phyloP scores from a whole-genome alignment of 2,113 vertebrate species.

The Choloepus hoffmanni region DNA sequence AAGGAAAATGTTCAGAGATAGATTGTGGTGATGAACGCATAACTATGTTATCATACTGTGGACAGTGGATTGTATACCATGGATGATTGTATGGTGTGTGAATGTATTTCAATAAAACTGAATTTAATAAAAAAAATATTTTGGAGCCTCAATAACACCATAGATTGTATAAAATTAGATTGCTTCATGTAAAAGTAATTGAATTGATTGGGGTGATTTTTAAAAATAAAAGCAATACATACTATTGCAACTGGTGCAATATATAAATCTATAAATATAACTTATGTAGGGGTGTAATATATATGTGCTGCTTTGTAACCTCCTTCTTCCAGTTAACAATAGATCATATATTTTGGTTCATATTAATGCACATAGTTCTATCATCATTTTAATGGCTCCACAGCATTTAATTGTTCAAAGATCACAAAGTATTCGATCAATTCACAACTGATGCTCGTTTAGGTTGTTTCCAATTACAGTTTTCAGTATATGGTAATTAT shows the following conservation, averaged over 20 bases:
- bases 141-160: not conserved
- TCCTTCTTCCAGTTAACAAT: not conserved
- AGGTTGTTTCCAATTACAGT: not conserved
- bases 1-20: no score
- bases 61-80: no score
- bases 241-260: not conserved
- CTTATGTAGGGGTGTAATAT: not conserved
- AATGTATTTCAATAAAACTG: no score
- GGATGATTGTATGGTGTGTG: no score
- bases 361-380: not conserved
- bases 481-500: not conserved
- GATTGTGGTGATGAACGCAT: no score
- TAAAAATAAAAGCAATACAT: not conserved
- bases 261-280: not conserved
- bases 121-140: no score
- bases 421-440: not conserved
- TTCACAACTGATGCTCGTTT: not conserved
- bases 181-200: slow-evolving; percentile 1
- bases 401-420: not conserved
- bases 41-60: no score
- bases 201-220: not conserved
- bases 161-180: not conserved
- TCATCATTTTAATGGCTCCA: not conserved
- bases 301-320: not conserved
- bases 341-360: not conserved